These are phyloP conservation scores for Paracentrotus lividus DNA, from an alignment of 53 echinoderm and acorn worm genomes.

Conservation along the genomic window DNA sequence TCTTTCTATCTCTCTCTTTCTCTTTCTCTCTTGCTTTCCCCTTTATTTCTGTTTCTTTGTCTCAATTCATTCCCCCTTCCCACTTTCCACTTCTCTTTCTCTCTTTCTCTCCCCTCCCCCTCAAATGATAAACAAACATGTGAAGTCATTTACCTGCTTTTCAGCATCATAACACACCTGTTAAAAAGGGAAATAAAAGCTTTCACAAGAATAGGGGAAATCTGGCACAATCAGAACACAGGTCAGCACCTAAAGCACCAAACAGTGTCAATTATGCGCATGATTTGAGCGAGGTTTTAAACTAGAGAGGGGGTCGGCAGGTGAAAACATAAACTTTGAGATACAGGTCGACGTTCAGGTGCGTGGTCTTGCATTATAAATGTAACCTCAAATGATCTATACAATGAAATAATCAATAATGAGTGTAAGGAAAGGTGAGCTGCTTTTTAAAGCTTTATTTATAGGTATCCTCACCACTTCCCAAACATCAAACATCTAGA, in stretches of 20 bases:
- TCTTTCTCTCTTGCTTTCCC: too few species aligned
- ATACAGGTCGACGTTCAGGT: constrained; percentile 24
- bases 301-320: constrained; percentile 24
- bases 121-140: not conserved
- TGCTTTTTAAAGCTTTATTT: not conserved
- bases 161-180: constrained; percentile 22
- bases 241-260: constrained; percentile 20
- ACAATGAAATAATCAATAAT: constrained; percentile 54
- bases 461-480: not conserved
- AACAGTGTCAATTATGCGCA: constrained; percentile 62
- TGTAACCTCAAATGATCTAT: constrained; percentile 8
- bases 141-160: constrained; percentile 17
- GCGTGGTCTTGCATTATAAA: constrained; percentile 53
- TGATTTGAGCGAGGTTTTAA: constrained; percentile 38
- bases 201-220: constrained; percentile 5
- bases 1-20: not conserved
- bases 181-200: not conserved
- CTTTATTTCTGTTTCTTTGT: not conserved
- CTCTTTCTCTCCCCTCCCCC: not conserved
- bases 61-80: not conserved
- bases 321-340: constrained; percentile 54
- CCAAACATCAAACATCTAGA: not conserved
- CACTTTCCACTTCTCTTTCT: not conserved
- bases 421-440: not conserved
- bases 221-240: not conserved